Evolutionary conservation across 2,113 vertebrate genomes (phyloP), one percentile per base, ranked within the genome.

Genomic region (Microcebus tavaratra): DNA sequence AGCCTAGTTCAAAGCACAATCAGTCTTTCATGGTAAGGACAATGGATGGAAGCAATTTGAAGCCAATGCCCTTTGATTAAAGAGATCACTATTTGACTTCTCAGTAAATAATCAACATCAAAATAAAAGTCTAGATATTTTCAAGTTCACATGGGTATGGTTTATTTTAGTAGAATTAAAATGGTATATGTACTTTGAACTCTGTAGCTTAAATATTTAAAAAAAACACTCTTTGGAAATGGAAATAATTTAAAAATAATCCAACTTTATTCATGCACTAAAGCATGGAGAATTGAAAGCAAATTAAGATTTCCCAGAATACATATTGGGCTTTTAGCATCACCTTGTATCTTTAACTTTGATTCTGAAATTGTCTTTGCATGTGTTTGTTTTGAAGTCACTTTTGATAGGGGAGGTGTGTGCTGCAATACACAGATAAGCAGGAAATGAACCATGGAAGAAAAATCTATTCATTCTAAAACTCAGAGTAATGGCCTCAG

Each of bases 1-100:
- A 98, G 88, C 91, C 95, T 0, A 0, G 90, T 98, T 97, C 97
- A 88, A 97, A 98, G 97, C 90, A 98, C 94, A 98, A 97, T 98
- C 94, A 93, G 97, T 98, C 94, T 97, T 98, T 97, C 96, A 98
- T 97, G 97, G 94, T 55, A 23, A 87, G 88, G 73, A 90, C 94
- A 96, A 96, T 98, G 97, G 91, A 98, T 98, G 98, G 98, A 98
- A 98, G 94, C 86, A 97, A 98, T 98, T 97, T 98, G 98, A 98
- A 96, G 97, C 0, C 67, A 98, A 96, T 2, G 4, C 59, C 96
- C 97, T 98, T 98, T 98, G 98, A 98, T 99, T 98, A 98, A 98
- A 95, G 87, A 95, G 95, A 96, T 97, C 95, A 97, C 96, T 95
- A 29, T 95, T 98, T 98, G 34, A 91, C 90, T 95, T 97, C 87